Evolutionary conservation across 2,797 vertebrate genomes (phyloP), one percentile per base, ranked within the genome.

Genomic region (Microhierax caerulescens): DNA sequence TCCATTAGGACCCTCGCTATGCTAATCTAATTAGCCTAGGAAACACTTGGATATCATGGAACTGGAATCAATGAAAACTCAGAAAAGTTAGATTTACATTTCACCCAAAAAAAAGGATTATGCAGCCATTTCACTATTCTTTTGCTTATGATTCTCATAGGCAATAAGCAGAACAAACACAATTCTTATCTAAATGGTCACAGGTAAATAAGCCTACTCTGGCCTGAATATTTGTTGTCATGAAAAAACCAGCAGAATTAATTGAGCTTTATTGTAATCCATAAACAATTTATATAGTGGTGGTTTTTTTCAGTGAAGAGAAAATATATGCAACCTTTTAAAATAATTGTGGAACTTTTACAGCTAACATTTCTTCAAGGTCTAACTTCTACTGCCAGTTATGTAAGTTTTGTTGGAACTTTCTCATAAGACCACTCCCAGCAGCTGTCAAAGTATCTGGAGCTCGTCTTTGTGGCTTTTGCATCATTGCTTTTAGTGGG

Each of bases 21-120:
- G 78, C 53, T 93, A 96, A 95, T 95, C 73, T 95, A 95, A 97
- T 97, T 96, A 97, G 80, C 69, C 61, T 14, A 41, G 80, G 57
- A 94, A 93, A 74, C 50, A 82, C 48, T 88, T 23, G 39, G 51
- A 87, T 69, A 84, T 53, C 88, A 82, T 74, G 50, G 82, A 94
- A 93, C 47, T 34, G 27, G 24, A 95, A 95, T 90, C 80, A 86
- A 70, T 82, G 94, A 88, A 78, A 94, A 37, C 37, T 61, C 64
- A 87, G 50, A 88, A 93, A 81, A 83, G 27, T 39, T 28, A 67
- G 68, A 90, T 92, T 91, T 92, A 85, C 28, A 78, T 82, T 97
- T 96, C 64, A 96, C 30, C 68, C 76, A 84, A 64, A 72, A 63
- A 63, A 87, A 53, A 84, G 12, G 24, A 72, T 92, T 93, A 85